Base-by-base conservation (phyloP, 2,797 vertebrate species). In the Corythornis leucogaster region DNA sequence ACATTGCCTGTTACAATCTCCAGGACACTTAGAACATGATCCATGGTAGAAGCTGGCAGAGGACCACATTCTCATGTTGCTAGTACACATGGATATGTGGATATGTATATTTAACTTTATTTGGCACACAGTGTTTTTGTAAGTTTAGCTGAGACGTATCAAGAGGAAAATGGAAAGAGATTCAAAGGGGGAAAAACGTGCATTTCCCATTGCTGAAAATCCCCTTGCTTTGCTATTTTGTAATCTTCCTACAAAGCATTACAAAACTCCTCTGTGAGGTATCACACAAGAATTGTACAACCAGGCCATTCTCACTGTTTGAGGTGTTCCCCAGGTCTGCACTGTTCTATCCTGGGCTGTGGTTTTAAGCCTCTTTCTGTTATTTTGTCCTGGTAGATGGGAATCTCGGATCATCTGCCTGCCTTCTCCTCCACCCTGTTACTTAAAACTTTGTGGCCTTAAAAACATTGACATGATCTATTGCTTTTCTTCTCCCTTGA, bases 81-180 rank as follows among this genome's bases (percentile, higher is more conserved):
- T 46, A 9, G 12, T 26, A 5, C 15, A 26, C 5, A 1, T 18
- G 42, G 51, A 28, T 22, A 79, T 46, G 54, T 46, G 40, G 50
- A 33, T 21, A 79, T 38, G 50, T 51, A 10, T 6, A 9, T 45
- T 9, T 53, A 38, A 38, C 13, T 31, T 59, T 5, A 38, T 48
- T 71, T 76, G 13, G 22, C 12, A 28, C 24, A 8, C 5, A 2
- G 20, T 0, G 0, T 30, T 16, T 78, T 75, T 9, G 0, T 33
- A 2, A 8, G 3, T 16, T 85, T 31, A 31, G 11, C 38, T 87
- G 58, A n/a, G 25, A 18, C 18, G 38, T 22, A 74, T 57, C 8
- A 38, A 67, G 26, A 75, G 31, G 20, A 57, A 71, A 55, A 87
- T 15, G 33, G 13, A 66, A 7, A 11, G 22, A 59, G 40, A 45